Evolutionary conservation across 64 coral and sea anemone species (phyloP), one percentile per base, ranked within the genome.

Genomic region (Exaiptasia diaphana): DNA sequence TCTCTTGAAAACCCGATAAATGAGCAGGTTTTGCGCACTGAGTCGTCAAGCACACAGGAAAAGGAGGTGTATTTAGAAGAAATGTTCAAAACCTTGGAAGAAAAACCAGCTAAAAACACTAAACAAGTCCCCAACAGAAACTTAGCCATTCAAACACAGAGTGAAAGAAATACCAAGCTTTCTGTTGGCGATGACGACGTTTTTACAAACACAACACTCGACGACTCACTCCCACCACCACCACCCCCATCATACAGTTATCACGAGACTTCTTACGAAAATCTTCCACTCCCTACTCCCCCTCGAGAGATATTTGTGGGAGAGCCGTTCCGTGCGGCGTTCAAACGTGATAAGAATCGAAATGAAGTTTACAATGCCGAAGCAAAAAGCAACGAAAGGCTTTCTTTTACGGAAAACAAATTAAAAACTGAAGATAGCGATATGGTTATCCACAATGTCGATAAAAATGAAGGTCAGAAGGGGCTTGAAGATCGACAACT

Each of bases 201-300:
- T 71, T 84, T 80, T 4, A 79, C 55, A 59, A 62, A 82, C 50
- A n/a, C 36, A 1, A 11, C 67, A 37, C 60, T 59, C 33, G 80
- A 90, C 17, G 91, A 95, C 34, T 85, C 73, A 21, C 45, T 95
- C 8, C 91, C 86, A 22, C 91, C 91, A 34, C 91, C 91, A 15
- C 82, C 87, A 32, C 63, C 87, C n/a, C n/a, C n/a, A n/a, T n/a
- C n/a, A n/a, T 62, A 74, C 9, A 23, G 63, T 27, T 50, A 85
- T 55, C 44, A 79, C 8, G 79, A 90, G 73, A 89, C 80, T 5
- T 95, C 80, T 8, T 65, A 89, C n/a, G 91, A 95, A 64, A 85
- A 23, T 88, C 50, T 95, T 50, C 91, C 91, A 33, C 14, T 95
- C 11, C 91, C 91, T 22, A 82, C 86, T 24, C 91, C 91, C 14